Evolutionary conservation across 1,140 invertebrate genomes (phyloP).

Genomic region (Conopomorpha cramerella): DNA sequence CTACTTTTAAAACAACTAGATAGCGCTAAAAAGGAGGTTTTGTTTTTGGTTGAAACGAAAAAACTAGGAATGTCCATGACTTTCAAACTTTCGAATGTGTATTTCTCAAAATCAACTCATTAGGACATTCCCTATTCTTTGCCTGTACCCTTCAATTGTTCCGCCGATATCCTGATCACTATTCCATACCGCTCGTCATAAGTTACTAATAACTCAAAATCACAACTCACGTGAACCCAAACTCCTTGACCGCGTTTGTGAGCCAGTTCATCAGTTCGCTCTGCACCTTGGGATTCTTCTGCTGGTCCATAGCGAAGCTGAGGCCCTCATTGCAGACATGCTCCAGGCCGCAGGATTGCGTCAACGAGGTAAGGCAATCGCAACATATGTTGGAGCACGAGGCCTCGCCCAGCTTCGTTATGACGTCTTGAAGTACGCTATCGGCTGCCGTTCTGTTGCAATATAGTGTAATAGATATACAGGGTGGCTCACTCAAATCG

Average conservation of each 20-base stretch:
- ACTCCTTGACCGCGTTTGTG: slow-evolving; percentile 76
- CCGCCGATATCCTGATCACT: too few species aligned
- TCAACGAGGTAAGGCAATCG: slow-evolving; percentile 78
- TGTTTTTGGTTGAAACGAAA: too few species aligned
- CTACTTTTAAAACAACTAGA: too few species aligned
- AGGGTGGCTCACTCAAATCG: too few species aligned
- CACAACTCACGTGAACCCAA: slow-evolving; percentile 66
- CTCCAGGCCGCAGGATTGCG: slow-evolving; percentile 79
- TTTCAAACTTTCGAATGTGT: too few species aligned
- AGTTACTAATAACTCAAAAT: neutral
- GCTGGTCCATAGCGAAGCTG: slow-evolving; percentile 74
- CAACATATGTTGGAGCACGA: slow-evolving; percentile 76
- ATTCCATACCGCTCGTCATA: neutral
- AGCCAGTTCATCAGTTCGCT: slow-evolving; percentile 84
- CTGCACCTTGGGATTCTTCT: slow-evolving; percentile 92
- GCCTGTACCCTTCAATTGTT: too few species aligned
- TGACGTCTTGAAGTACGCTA: slow-evolving; percentile 77
- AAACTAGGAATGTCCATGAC: too few species aligned
- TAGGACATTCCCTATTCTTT: too few species aligned
- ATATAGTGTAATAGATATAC: slow-evolving; percentile 3
- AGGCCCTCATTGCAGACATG: slow-evolving; percentile 74
- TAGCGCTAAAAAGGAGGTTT: too few species aligned
- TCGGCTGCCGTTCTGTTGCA: slow-evolving; percentile 69
- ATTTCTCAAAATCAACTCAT: too few species aligned
- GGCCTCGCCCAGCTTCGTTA: slow-evolving; percentile 83